A percentile compares a stretch with the other conserved stretches of the same genome.
Evolutionary conservation across 2,113 vertebrate species (phyloP).

Genomic region (Thamnophis sirtalis): DNA sequence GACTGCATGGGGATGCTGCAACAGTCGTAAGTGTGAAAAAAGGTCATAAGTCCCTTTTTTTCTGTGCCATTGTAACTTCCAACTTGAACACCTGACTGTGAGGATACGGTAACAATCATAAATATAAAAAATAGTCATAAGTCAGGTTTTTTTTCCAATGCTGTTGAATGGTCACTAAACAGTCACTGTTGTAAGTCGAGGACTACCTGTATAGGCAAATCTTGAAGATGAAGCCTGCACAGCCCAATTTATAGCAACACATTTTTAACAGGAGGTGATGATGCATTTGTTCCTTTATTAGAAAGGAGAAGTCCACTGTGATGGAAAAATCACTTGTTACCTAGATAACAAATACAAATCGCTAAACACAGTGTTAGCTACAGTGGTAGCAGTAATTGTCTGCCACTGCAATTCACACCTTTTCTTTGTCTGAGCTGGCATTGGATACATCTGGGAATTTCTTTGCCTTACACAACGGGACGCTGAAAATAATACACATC

Average conservation of each 20-base stretch:
- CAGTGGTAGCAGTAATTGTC: neutral
- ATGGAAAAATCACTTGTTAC: neutral
- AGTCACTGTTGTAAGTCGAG: neutral
- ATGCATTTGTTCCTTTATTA: neutral
- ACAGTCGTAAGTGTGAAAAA: neutral
- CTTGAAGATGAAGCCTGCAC: neutral
- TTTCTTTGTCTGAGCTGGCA: neutral
- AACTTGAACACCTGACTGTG: neutral
- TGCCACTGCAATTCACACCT: neutral
- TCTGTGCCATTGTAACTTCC: neutral
- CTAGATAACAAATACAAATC: neutral
- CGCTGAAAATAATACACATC: neutral
- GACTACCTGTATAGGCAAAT: neutral
- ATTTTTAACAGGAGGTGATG: neutral
- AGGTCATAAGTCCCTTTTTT: neutral
- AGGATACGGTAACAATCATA: neutral
- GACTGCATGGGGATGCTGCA: neutral
- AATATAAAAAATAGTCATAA: neutral
- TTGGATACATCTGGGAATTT: neutral
- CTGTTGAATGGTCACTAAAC: neutral
- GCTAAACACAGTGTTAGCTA: neutral
- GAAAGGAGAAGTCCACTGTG: neutral
- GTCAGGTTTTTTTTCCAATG: neutral
- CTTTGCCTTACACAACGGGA: neutral
- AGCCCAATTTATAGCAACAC: neutral